Conservation (phyloP, 1,140 invertebrate species). For the Nomia melanderi region DNA sequence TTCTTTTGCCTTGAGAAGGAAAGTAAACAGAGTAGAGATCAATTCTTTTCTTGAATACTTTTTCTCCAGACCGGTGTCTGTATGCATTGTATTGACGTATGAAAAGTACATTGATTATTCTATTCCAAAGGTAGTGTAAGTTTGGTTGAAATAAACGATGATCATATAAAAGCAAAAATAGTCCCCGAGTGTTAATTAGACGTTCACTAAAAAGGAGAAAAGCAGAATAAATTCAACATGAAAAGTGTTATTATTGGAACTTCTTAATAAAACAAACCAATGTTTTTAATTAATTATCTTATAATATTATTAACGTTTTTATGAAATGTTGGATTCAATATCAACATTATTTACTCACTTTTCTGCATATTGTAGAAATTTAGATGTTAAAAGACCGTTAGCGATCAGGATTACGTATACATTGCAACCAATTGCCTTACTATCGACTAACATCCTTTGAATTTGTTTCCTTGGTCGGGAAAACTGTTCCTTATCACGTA, state of each 20-base stretch:
- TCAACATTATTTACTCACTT: constrained; percentile 74
- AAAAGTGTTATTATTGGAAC: neutral
- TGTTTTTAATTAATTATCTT: too few relatives aligned
- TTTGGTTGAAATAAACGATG: constrained; percentile 84
- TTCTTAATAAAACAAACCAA: neutral
- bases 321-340: too few relatives aligned
- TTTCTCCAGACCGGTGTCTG: constrained; percentile 69
- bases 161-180: constrained; percentile 87
- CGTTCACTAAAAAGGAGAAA: constrained; percentile 81
- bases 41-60: constrained; percentile 63
- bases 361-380: constrained; percentile 86
- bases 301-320: too few relatives aligned
- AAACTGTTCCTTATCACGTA: constrained; percentile 86
- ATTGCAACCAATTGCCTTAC: constrained; percentile 85
- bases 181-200: constrained; percentile 85
- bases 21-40: constrained; percentile 87
- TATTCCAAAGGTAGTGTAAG: constrained; percentile 89
- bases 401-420: constrained; percentile 87
- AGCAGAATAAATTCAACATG: constrained; percentile 7
- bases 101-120: constrained; percentile 89
- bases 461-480: constrained; percentile 82
- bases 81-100: constrained; percentile 81
- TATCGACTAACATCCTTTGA: constrained; percentile 81
- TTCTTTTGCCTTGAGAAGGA: constrained; percentile 81
- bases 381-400: constrained; percentile 85